Evolutionary conservation across 1,140 invertebrate species (phyloP).

Genomic region (Brevipalpus yothersi): DNA sequence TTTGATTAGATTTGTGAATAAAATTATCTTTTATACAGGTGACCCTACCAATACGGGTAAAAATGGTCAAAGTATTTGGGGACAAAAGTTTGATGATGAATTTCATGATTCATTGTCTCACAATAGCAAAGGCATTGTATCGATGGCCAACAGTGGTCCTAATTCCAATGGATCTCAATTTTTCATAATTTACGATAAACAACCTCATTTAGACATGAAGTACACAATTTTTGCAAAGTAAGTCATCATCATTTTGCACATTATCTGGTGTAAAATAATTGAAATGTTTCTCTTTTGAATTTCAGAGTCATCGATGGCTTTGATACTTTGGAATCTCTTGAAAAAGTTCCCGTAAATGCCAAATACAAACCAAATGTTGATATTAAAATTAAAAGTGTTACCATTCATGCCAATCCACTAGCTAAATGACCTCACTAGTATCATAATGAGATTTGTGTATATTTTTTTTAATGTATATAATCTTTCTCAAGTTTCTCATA

Average conservation of each 20-base stretch:
- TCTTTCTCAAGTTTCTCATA: no score
- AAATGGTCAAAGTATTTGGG: conserved; percentile 75
- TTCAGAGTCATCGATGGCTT: conserved; percentile 74
- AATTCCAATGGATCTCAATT: conserved; percentile 98
- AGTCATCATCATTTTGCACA: conserved; percentile 23
- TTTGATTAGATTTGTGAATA: neutral
- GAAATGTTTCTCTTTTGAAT: conserved; percentile 9
- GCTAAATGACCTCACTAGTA: conserved; percentile 24
- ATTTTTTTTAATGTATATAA: no score
- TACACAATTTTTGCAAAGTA: conserved; percentile 86
- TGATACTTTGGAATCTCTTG: conserved; percentile 78
- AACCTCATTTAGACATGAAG: conserved; percentile 86
- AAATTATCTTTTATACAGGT: neutral
- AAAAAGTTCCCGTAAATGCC: conserved; percentile 77
- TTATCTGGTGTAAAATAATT: neutral
- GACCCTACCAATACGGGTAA: conserved; percentile 49
- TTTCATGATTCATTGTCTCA: conserved; percentile 78
- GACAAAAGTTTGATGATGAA: conserved; percentile 80
- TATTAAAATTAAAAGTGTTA: conserved; percentile 56
- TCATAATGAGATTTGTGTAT: no score
- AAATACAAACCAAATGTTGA: conserved; percentile 67
- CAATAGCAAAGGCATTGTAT: conserved; percentile 57
- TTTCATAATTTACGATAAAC: conserved; percentile 77
- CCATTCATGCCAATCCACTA: conserved; percentile 87
- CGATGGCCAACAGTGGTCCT: conserved; percentile 96